Conservation (phyloP, 1,140 invertebrate species). For the Drosophila prosaltans region DNA sequence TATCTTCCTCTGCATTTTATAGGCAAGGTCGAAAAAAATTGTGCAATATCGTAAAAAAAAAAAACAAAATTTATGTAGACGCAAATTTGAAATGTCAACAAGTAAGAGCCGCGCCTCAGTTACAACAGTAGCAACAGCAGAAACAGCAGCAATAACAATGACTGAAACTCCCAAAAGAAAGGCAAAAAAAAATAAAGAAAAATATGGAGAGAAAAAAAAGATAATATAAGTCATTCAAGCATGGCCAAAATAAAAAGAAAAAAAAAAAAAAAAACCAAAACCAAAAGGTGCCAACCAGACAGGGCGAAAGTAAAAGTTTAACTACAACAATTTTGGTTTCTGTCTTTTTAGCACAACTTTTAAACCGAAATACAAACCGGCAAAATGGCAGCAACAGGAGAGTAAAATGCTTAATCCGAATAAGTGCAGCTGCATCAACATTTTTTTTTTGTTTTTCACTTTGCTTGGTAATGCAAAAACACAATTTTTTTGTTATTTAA, state of each 20-base stretch:
- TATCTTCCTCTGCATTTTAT: not conserved
- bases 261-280: slow-evolving; percentile 3
- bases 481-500: slow-evolving; percentile 14
- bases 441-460: slow-evolving; percentile 37
- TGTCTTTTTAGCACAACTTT: slow-evolving; percentile 62
- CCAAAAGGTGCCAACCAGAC: slow-evolving; percentile 44
- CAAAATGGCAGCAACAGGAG: slow-evolving; percentile 51
- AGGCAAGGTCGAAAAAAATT: slow-evolving; percentile 64
- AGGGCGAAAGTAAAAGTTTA: slow-evolving; percentile 77
- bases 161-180: slow-evolving; percentile 56
- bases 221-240: slow-evolving; percentile 28
- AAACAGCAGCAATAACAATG: slow-evolving; percentile 37
- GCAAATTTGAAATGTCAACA: slow-evolving; percentile 64
- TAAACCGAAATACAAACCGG: slow-evolving; percentile 62
- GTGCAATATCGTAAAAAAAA: slow-evolving; percentile 49
- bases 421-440: slow-evolving; percentile 46
- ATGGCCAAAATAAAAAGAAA: slow-evolving; percentile 37
- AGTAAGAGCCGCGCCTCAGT: slow-evolving; percentile 24
- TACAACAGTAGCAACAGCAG: slow-evolving; percentile 15
- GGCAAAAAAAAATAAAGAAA: slow-evolving; percentile 24
- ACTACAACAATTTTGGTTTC: slow-evolving; percentile 43
- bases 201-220: slow-evolving; percentile 11
- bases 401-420: slow-evolving; percentile 41
- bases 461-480: slow-evolving; percentile 6
- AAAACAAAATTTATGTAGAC: slow-evolving; percentile 53